Conservation (phyloP, 1,140 invertebrate genomes). For the Streblospio benedicti region DNA sequence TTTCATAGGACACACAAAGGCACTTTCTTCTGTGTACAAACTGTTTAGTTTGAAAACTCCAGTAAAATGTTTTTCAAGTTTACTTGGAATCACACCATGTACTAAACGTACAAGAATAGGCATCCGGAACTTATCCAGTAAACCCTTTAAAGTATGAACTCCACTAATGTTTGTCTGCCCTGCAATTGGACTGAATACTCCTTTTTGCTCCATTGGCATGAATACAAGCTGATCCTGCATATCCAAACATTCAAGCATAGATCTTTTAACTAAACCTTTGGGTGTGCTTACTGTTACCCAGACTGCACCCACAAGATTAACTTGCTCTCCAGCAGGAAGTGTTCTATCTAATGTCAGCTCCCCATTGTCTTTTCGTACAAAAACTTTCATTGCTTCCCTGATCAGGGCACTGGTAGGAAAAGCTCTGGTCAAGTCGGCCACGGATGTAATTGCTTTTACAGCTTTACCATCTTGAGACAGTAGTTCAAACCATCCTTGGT, state of each 20-base stretch:
- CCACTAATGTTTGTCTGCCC: slow-evolving; percentile 85
- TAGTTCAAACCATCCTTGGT: slow-evolving; percentile 85
- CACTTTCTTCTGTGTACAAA: slow-evolving; percentile 61
- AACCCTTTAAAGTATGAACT: slow-evolving; percentile 69
- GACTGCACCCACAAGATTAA: slow-evolving; percentile 64
- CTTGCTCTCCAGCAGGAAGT: slow-evolving; percentile 67
- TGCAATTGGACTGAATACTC: slow-evolving; percentile 80
- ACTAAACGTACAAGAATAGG: slow-evolving; percentile 83
- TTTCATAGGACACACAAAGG: slow-evolving; percentile 63
- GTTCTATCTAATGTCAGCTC: slow-evolving; percentile 62
- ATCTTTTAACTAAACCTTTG: slow-evolving; percentile 30
- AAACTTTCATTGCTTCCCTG: slow-evolving; percentile 71
- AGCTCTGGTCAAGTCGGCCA: slow-evolving; percentile 67
- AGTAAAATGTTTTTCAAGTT: slow-evolving; percentile 52
- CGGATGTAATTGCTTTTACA: slow-evolving; percentile 78
- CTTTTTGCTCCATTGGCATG: slow-evolving; percentile 73
- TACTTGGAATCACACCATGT: slow-evolving; percentile 69
- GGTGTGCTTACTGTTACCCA: slow-evolving; percentile 42
- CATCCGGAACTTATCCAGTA: slow-evolving; percentile 71
- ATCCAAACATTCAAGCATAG: slow-evolving; percentile 78
- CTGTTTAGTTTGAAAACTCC: slow-evolving; percentile 69
- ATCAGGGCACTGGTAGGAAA: slow-evolving; percentile 73
- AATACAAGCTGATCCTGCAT: slow-evolving; percentile 72
- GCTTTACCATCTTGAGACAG: slow-evolving; percentile 84
- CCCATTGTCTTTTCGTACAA: slow-evolving; percentile 44